phyloP scores from a whole-genome alignment of 1,140 invertebrate species.

The Archivesica marissinica region DNA sequence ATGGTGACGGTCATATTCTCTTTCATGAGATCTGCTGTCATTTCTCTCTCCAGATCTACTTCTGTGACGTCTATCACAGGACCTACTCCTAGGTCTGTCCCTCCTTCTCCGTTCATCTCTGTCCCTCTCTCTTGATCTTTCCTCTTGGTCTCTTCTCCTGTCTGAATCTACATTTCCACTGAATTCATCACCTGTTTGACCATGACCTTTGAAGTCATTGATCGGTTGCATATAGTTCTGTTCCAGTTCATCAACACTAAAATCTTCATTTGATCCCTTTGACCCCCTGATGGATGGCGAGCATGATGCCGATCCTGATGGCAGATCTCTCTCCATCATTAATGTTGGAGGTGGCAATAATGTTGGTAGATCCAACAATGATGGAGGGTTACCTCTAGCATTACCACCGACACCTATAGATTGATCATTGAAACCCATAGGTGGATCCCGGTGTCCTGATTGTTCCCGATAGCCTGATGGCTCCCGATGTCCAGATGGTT shows the following conservation, averaged over 20 bases:
- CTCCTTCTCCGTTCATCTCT: background rate
- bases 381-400: constrained; percentile 8
- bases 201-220: background rate
- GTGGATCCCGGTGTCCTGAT: background rate
- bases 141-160: background rate
- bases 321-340: background rate
- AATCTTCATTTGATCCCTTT: background rate
- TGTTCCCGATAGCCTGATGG: background rate
- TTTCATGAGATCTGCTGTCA: background rate
- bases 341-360: background rate
- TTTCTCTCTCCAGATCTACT: background rate
- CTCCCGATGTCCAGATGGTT: background rate
- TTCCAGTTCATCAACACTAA: background rate
- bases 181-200: background rate
- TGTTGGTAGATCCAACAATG: constrained; percentile 21
- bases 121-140: background rate
- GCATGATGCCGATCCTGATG: background rate
- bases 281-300: background rate
- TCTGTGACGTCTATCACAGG: background rate
- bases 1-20: background rate
- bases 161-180: background rate
- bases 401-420: too few relatives aligned
- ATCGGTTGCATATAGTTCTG: background rate
- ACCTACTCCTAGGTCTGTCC: background rate
- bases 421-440: background rate